Evolutionary conservation across 2,888 invertebrate genomes (phyloP).

Genomic region (Aethes cnicana): DNA sequence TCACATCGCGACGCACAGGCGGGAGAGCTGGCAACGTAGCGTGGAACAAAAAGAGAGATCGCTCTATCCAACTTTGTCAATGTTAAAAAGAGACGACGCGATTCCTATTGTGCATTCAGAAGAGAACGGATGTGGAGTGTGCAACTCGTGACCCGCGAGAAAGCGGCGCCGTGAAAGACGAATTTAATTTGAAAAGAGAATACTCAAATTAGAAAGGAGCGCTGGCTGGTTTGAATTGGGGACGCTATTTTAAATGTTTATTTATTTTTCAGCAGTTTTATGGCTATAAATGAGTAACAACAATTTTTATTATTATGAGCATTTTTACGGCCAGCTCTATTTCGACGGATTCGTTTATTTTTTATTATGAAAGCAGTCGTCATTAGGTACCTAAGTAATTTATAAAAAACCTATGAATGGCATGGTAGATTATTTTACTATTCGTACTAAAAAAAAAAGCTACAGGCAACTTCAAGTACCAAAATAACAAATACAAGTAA

Average conservation of each 20-base stretch:
- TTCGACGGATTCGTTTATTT: no score
- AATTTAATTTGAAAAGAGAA: slow-evolving; percentile 66
- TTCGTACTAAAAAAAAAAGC: no score
- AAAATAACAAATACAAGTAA: no score
- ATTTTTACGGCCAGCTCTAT: no score
- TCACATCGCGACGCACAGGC: slow-evolving; percentile 55
- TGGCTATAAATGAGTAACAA: neutral
- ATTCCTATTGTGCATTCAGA: slow-evolving; percentile 72
- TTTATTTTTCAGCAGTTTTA: slow-evolving; percentile 10
- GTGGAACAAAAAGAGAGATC: slow-evolving; percentile 48
- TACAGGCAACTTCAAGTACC: no score
- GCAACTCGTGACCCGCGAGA: slow-evolving; percentile 76
- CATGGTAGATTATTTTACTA: no score
- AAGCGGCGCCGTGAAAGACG: slow-evolving; percentile 60
- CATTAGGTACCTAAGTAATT: no score
- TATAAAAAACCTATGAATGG: no score
- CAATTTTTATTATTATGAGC: no score
- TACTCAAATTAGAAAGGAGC: slow-evolving; percentile 71
- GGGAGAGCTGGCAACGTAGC: slow-evolving; percentile 68
- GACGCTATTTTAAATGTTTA: neutral
- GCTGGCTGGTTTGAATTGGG: slow-evolving; percentile 12
- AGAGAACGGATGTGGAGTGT: slow-evolving; percentile 73
- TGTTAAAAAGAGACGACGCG: slow-evolving; percentile 51
- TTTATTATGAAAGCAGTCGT: no score
- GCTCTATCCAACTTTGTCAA: slow-evolving; percentile 23